Base-by-base conservation (phyloP, 2,113 vertebrate species). In the Colossoma macropomum region DNA sequence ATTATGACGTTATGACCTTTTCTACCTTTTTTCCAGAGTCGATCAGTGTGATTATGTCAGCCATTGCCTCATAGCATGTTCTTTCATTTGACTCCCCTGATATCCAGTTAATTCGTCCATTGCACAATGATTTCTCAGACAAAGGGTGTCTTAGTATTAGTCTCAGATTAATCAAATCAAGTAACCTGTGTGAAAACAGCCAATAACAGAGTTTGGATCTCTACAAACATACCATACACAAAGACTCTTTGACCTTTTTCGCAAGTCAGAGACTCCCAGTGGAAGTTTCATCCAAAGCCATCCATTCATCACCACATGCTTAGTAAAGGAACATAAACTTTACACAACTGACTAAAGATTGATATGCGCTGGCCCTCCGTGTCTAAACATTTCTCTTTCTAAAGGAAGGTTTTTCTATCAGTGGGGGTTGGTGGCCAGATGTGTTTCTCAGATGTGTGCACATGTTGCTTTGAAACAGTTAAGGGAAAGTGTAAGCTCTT, bases 261-360 rank as follows among this genome's bases (percentile, higher is more conserved):
- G 13, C 38, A 11, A 23, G 34, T 48, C 13, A 38, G n/a, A 38
- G 59, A 41, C 10, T 5, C 23, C 83, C 85, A 82, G 72, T 52
- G 78, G 81, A 83, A 76, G 84, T 78, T 73, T 84, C 75, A 77
- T 88, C 83, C 84, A 82, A 48, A 83, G 75, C 38, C 84, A 87
- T 87, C 59, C 87, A 85, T 62, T 89, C 87, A 84, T 79, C 70
- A 28, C 79, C 88, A 88, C 86, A 88, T 85, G 89, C 88, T 88
- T 82, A 84, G 83, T 34, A 75, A 86, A 76, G 87, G 86, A 89
- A 90, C 86, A 90, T 86, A 87, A 88, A 89, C 65, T 87, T 85
- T 54, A 88, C 75, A 84, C 76, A 85, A 73, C 30, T 45, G 27
- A 84, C 81, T 83, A 76, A 28, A 72, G 84, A 85, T 73, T 83